These are phyloP conservation scores for Eretmocerus hayati DNA, from an alignment of 2,888 invertebrate genomes.

Conservation along the genomic window DNA sequence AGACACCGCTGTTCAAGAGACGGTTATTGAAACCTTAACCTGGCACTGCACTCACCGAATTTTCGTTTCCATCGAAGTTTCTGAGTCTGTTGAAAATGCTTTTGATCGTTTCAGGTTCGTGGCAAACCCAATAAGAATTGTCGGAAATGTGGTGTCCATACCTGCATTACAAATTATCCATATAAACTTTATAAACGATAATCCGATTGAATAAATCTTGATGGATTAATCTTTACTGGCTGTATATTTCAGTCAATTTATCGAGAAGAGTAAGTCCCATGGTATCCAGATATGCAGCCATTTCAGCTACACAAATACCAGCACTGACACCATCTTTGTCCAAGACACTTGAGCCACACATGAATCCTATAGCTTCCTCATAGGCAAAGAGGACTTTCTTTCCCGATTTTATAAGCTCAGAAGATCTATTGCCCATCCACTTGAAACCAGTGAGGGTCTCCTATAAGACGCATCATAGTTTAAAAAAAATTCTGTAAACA, in stretches of 20 bases:
- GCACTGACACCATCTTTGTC: slow-evolving; percentile 97
- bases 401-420: slow-evolving; percentile 63
- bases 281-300: slow-evolving; percentile 63
- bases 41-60: slow-evolving; percentile 59
- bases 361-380: slow-evolving; percentile 98
- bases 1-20: too few relatives aligned
- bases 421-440: slow-evolving; percentile 93
- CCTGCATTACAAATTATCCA: slow-evolving; percentile 38
- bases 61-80: slow-evolving; percentile 57
- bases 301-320: slow-evolving; percentile 70
- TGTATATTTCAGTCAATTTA: slow-evolving; percentile 71
- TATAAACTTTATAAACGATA: background rate
- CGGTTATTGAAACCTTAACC: too few relatives aligned
- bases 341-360: slow-evolving; percentile 81
- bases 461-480: slow-evolving; percentile 48
- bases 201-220: background rate
- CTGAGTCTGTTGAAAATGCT: slow-evolving; percentile 77
- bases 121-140: slow-evolving; percentile 86
- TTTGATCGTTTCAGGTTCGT: slow-evolving; percentile 62
- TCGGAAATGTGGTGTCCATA: slow-evolving; percentile 86
- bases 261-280: slow-evolving; percentile 54
- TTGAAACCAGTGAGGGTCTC: slow-evolving; percentile 99
- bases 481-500: slow-evolving; percentile 1
- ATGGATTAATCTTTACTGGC: slow-evolving; percentile 47
- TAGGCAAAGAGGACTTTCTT: slow-evolving; percentile 86